These are phyloP conservation scores for Drosophila nigrodunni DNA, from an alignment of 1,140 invertebrate genomes.

Conservation along the genomic window DNA sequence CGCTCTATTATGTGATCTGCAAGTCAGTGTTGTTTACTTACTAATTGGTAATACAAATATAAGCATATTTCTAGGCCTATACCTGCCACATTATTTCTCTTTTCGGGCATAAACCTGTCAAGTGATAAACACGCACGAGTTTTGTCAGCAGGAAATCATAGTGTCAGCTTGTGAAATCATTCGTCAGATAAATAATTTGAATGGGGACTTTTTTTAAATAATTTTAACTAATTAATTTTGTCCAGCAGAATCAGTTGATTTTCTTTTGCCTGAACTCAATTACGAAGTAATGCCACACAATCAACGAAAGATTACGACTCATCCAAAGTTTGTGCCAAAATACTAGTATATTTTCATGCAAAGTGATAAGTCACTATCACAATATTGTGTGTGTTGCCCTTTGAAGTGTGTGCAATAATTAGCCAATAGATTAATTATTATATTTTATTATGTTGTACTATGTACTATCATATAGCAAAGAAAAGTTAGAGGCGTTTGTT, in stretches of 20 bases:
- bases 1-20: conserved; percentile 1
- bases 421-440: conserved; percentile 23
- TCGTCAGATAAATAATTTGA: not conserved
- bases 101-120: not conserved
- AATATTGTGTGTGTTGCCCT: conserved; percentile 8
- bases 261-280: conserved; percentile 3
- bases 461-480: conserved; percentile 7
- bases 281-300: not conserved
- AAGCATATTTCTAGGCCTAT: conserved; percentile 21
- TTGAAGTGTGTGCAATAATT: conserved; percentile 31
- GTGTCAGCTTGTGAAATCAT: not conserved
- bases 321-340: conserved; percentile 10
- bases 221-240: not conserved
- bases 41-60: conserved; percentile 25
- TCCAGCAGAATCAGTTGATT: not conserved
- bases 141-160: conserved; percentile 7
- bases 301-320: conserved; percentile 13
- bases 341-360: not conserved
- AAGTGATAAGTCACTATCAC: conserved; percentile 14
- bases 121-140: conserved; percentile 8
- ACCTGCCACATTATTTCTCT: not conserved
- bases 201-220: not conserved
- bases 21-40: not conserved
- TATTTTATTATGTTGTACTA: conserved; percentile 10
- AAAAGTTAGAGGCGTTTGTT: not conserved